A percentile compares a stretch with the other conserved stretches of the same genome.
Conservation (phyloP, 2,888 invertebrate species). For the Beris chalybata region DNA sequence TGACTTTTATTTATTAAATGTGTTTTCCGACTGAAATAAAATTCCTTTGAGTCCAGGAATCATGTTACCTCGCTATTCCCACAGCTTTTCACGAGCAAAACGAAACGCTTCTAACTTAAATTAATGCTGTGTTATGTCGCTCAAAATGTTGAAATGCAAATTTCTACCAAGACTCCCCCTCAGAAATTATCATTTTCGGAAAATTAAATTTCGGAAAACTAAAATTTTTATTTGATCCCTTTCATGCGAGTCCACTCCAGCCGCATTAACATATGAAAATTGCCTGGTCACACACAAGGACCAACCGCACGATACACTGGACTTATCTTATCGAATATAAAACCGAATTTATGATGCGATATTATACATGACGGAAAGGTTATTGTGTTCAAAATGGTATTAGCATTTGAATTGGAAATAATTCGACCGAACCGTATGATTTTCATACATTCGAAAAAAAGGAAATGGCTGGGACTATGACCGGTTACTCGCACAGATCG, state of each 20-base stretch:
- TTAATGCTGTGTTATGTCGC: too few species aligned
- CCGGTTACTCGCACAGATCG: constrained; percentile 2
- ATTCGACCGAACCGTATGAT: constrained; percentile 17
- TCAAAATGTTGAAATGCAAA: too few species aligned
- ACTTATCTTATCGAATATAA: constrained; percentile 21
- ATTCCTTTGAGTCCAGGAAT: constrained; percentile 15
- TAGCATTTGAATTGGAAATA: constrained; percentile 32
- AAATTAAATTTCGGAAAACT: constrained; percentile 9
- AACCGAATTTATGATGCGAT: constrained; percentile 24
- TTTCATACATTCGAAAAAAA: constrained; percentile 18
- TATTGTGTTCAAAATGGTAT: constrained; percentile 27
- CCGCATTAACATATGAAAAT: too few species aligned
- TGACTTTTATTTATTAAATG: constrained; percentile 20
- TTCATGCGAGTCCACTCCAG: too few species aligned
- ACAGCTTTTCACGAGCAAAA: too few species aligned
- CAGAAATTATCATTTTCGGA: too few species aligned
- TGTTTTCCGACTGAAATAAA: constrained; percentile 9
- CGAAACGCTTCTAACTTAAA: too few species aligned
- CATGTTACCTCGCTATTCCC: too few species aligned
- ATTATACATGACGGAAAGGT: constrained; percentile 20
- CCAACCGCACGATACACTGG: too few species aligned
- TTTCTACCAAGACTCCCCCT: too few species aligned
- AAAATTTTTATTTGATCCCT: constrained; percentile 10
- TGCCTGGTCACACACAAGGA: too few species aligned
- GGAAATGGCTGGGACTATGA: not conserved